Conservation (phyloP, 2,113 vertebrate species). For the Leucopsar rothschildi region DNA sequence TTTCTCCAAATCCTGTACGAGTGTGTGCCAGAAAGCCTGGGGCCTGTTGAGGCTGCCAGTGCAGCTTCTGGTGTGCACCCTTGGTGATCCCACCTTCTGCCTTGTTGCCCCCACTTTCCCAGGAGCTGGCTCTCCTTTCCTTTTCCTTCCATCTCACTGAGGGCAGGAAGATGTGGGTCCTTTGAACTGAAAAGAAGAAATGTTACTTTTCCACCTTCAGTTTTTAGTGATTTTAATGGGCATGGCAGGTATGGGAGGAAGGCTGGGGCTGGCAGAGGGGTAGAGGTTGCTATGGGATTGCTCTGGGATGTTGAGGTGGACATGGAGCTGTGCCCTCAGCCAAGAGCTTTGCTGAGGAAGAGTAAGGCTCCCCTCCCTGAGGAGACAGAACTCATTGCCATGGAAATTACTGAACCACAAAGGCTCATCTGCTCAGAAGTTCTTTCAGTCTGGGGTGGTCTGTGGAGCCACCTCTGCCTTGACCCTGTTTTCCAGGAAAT, state of each 20-base stretch:
- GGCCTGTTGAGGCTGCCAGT: neutral
- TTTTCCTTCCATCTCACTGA: neutral
- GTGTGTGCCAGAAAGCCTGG: neutral
- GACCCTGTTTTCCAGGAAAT: neutral
- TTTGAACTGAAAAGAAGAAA: neutral
- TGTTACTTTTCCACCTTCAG: neutral
- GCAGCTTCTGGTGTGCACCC: fast-evolving
- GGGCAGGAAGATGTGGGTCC: neutral
- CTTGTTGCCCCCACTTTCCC: neutral
- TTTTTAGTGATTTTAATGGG: neutral
- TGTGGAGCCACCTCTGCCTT: neutral
- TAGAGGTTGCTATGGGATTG: neutral
- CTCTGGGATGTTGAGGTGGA: neutral
- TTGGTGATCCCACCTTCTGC: neutral
- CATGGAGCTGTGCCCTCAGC: fast-evolving
- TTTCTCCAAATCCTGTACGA: neutral
- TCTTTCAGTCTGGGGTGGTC: neutral
- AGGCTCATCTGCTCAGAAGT: neutral
- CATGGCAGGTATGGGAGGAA: neutral
- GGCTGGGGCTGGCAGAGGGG: neutral
- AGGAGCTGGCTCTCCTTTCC: neutral
- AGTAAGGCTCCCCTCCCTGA: fast-evolving
- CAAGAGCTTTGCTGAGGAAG: neutral
- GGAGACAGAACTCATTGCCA: neutral
- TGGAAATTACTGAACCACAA: neutral